Conservation (phyloP, 2,113 vertebrate species). For the Dipodomys ordii region DNA sequence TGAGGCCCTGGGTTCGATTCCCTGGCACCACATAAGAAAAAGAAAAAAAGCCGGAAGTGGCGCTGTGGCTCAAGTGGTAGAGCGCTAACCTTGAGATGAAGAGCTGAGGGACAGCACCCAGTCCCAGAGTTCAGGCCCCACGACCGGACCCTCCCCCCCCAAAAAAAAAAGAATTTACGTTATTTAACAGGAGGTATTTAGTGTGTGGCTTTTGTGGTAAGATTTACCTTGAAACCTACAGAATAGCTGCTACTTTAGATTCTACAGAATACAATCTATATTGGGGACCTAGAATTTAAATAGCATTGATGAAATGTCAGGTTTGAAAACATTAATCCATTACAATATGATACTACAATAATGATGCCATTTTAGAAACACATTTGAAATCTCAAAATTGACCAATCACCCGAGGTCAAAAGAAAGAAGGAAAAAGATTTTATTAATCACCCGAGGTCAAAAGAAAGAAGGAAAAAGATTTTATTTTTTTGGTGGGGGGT, state of each 20-base stretch:
- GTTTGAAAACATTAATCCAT: constrained; percentile 33
- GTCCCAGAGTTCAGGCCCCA: too few species aligned
- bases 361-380: constrained; percentile 13
- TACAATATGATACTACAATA: constrained; percentile 10
- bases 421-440: background rate
- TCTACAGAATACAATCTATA: constrained; percentile 78
- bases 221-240: constrained; percentile 86
- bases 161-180: constrained; percentile 81
- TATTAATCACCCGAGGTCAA: background rate
- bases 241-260: constrained; percentile 69
- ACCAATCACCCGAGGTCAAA: background rate
- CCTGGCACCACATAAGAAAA: too few species aligned
- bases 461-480: background rate
- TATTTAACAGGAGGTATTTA: constrained; percentile 89
- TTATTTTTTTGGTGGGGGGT: too few species aligned
- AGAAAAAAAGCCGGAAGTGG: too few species aligned
- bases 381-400: constrained; percentile 51
- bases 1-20: too few species aligned
- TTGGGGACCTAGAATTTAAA: constrained; percentile 34
- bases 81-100: too few species aligned
- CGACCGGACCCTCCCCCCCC: too few species aligned
- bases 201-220: constrained; percentile 88
- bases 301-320: background rate
- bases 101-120: too few species aligned
- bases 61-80: too few species aligned